These are phyloP conservation scores for Lasioglossum zephyrum DNA, from an alignment of 2,888 invertebrate genomes.

Conservation along the genomic window DNA sequence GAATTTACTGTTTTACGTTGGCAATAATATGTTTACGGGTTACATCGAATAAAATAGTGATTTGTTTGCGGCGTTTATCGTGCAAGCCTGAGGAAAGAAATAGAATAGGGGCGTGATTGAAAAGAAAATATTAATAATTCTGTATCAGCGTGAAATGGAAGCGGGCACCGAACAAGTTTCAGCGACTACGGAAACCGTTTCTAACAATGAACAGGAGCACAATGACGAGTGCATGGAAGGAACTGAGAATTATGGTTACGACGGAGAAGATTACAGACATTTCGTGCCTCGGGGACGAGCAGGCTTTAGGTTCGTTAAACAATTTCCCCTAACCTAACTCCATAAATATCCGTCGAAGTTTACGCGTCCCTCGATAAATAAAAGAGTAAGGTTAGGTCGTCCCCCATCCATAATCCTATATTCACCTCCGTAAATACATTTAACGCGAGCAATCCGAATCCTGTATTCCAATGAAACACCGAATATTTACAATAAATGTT, in stretches of 20 bases:
- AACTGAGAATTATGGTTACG: slow-evolving; percentile 82
- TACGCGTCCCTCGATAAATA: slow-evolving; percentile 15
- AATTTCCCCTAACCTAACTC: slow-evolving; percentile 40
- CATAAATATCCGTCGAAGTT: slow-evolving; percentile 17
- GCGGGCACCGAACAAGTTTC: slow-evolving; percentile 65
- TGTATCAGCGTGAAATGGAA: slow-evolving; percentile 68
- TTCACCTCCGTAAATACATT: slow-evolving; percentile 31
- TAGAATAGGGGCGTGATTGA: slow-evolving; percentile 63
- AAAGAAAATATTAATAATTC: slow-evolving; percentile 46
- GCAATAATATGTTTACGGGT: slow-evolving; percentile 72
- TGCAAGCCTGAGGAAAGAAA: slow-evolving; percentile 62
- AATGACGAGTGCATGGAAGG: slow-evolving; percentile 81
- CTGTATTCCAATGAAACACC: slow-evolving; percentile 19
- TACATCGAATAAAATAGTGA: slow-evolving; percentile 72
- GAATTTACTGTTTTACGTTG: slow-evolving; percentile 48
- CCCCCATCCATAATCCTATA: slow-evolving; percentile 28
- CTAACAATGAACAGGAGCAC: slow-evolving; percentile 76
- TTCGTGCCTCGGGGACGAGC: slow-evolving; percentile 85
- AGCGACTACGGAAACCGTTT: slow-evolving; percentile 54
- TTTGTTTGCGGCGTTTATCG: slow-evolving; percentile 75
- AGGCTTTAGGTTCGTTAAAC: slow-evolving; percentile 84
- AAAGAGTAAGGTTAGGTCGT: slow-evolving; percentile 57
- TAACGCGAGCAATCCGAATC: slow-evolving; percentile 50
- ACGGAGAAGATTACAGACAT: slow-evolving; percentile 85
- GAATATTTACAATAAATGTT: slow-evolving; percentile 27